A percentile compares a stretch with the other conserved stretches of the same genome.
phyloP scores from a whole-genome alignment of 2,888 invertebrate species.

The Parnassius orleans region DNA sequence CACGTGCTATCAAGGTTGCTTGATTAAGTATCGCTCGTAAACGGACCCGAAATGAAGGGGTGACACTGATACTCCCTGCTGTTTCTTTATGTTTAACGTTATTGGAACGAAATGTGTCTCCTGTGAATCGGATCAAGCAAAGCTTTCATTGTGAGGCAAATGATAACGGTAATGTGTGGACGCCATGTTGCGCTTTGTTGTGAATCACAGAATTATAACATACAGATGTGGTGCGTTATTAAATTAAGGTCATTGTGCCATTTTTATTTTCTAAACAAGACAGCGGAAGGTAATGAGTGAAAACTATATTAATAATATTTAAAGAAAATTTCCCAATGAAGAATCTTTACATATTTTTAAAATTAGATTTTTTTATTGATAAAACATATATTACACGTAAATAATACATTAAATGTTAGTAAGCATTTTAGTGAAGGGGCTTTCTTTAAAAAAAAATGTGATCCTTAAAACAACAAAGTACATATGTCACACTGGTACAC shows the following conservation, averaged over 20 bases:
- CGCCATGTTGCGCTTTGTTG: conserved; percentile 71
- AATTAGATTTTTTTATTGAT: too few relatives aligned
- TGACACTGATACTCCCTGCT: conserved; percentile 73
- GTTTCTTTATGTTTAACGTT: conserved; percentile 75
- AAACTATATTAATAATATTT: too few relatives aligned
- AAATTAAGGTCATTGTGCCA: neutral
- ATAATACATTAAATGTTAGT: too few relatives aligned
- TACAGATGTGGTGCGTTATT: conserved; percentile 29
- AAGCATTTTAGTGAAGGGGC: too few relatives aligned
- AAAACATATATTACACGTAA: too few relatives aligned
- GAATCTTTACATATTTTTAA: too few relatives aligned
- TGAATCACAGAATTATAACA: conserved; percentile 34
- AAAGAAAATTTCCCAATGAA: too few relatives aligned
- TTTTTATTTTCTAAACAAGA: too few relatives aligned
- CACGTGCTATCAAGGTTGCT: conserved; percentile 23
- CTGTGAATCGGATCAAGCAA: conserved; percentile 62
- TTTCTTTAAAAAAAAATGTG: too few relatives aligned
- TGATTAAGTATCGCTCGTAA: conserved; percentile 49
- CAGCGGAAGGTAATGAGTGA: too few relatives aligned
- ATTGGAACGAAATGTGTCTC: conserved; percentile 67
- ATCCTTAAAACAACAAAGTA: too few relatives aligned
- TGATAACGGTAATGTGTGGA: conserved; percentile 72
- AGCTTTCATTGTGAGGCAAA: conserved; percentile 72
- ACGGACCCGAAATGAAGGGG: conserved; percentile 57
- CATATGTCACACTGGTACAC: too few relatives aligned